Percentiles rank a stretch among this genome's conserved stretches.
Evolutionary conservation across 2,888 invertebrate genomes (phyloP).

Genomic region (Bellardia pandia): DNA sequence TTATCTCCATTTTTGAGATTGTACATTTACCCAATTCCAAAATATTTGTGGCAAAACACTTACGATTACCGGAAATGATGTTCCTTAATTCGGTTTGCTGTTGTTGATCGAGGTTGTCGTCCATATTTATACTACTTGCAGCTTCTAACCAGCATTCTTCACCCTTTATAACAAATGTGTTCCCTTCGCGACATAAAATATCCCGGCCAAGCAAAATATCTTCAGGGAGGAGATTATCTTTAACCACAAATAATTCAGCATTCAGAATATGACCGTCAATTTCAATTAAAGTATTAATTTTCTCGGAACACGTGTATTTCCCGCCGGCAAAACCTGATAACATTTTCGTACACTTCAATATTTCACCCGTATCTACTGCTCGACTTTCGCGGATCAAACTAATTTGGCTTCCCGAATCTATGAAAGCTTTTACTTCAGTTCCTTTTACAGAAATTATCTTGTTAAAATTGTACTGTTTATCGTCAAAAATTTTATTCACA

Average conservation of each 20-base stretch:
- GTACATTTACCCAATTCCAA: constrained; percentile 54
- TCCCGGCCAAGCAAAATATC: constrained; percentile 43
- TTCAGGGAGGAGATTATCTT: background rate
- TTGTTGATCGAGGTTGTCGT: background rate
- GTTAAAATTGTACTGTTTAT: background rate
- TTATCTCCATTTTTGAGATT: constrained; percentile 46
- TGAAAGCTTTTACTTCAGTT: constrained; percentile 15
- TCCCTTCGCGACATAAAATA: constrained; percentile 49
- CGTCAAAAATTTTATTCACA: constrained; percentile 35
- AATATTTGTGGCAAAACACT: constrained; percentile 44
- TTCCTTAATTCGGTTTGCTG: constrained; percentile 5
- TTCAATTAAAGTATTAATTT: constrained; percentile 47
- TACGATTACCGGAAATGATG: constrained; percentile 31
- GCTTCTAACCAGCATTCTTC: constrained; percentile 54
- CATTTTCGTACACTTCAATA: constrained; percentile 14
- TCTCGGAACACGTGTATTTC: constrained; percentile 46
- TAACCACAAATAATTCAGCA: constrained; percentile 16
- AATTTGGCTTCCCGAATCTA: constrained; percentile 33
- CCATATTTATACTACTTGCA: constrained; percentile 6
- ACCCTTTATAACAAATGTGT: constrained; percentile 63
- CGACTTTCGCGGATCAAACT: constrained; percentile 33
- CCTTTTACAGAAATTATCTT: constrained; percentile 15
- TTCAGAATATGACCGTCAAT: constrained; percentile 46
- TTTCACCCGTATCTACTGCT: background rate
- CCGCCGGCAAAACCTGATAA: constrained; percentile 66